Evolutionary conservation across 2,888 invertebrate species (phyloP).

Genomic region (Esperia sulphurella): DNA sequence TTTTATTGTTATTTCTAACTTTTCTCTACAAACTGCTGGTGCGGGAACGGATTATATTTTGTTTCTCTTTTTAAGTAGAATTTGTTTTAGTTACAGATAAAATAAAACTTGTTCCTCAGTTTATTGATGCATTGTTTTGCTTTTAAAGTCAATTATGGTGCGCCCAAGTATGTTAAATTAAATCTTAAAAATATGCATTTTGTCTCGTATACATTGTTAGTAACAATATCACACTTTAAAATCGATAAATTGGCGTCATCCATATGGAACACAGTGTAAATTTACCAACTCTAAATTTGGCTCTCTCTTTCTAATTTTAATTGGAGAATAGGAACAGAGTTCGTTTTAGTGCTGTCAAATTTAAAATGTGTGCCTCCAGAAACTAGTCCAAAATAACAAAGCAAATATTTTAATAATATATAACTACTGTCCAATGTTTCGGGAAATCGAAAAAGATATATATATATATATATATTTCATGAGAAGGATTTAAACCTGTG

Average conservation of each 20-base stretch:
- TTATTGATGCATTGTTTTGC: conserved; percentile 27
- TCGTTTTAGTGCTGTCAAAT: too few relatives aligned
- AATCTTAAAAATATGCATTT: conserved; percentile 16
- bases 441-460: too few relatives aligned
- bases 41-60: conserved; percentile 12
- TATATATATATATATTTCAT: too few relatives aligned
- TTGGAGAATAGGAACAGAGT: not conserved
- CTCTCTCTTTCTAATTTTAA: too few relatives aligned
- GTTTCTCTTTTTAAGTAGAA: conserved; percentile 32
- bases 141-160: conserved; percentile 75
- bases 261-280: too few relatives aligned
- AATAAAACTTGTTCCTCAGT: conserved; percentile 17
- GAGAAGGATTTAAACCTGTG: too few relatives aligned
- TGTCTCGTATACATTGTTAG: conserved; percentile 29
- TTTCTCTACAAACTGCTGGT: conserved; percentile 19
- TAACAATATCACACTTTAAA: not conserved
- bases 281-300: too few relatives aligned
- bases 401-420: too few relatives aligned
- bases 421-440: too few relatives aligned
- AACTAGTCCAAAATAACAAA: too few relatives aligned
- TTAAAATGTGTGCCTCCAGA: too few relatives aligned
- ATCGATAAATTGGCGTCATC: too few relatives aligned
- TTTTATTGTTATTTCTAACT: conserved; percentile 13
- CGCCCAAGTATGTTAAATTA: conserved; percentile 49
- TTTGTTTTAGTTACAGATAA: conserved; percentile 21